A percentile compares a stretch with the other conserved stretches of the same genome.
phyloP scores from a whole-genome alignment of 2,113 vertebrate genomes.

The Poeciliopsis retropinna region DNA sequence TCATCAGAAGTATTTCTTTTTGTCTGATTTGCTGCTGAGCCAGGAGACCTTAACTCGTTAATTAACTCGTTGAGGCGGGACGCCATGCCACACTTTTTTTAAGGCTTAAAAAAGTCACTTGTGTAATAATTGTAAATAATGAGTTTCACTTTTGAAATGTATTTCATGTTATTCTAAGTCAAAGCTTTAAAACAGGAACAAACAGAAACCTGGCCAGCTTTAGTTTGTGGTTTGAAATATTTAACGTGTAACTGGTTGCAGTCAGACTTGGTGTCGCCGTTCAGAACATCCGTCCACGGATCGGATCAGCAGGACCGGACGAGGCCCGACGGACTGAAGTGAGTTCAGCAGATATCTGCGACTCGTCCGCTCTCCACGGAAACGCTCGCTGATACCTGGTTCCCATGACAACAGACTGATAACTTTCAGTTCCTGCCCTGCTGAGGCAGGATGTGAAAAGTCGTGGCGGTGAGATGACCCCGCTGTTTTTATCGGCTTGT shows the following conservation, averaged over 20 bases:
- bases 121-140: too few relatives aligned
- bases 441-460: constrained; percentile 22
- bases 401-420: constrained; percentile 26
- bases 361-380: constrained; percentile 22
- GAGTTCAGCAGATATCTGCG: neutral
- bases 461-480: neutral
- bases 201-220: too few relatives aligned
- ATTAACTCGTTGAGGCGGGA: too few relatives aligned
- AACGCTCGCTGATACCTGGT: constrained; percentile 19
- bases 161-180: neutral
- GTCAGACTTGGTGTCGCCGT: too few relatives aligned
- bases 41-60: too few relatives aligned
- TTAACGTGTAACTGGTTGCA: too few relatives aligned
- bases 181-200: neutral
- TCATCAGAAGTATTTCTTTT: too few relatives aligned
- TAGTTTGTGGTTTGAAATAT: too few relatives aligned
- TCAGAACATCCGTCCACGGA: neutral
- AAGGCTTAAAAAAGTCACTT: neutral
- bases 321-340: accelerated
- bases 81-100: too few relatives aligned
- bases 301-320: neutral
- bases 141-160: neutral
- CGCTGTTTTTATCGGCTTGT: constrained; percentile 4
- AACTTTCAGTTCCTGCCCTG: constrained; percentile 28
- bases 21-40: neutral